Evolutionary conservation across 1,140 invertebrate species (phyloP), one percentile per base, ranked within the genome.

Genomic region (Drosophila kurseongensis): DNA sequence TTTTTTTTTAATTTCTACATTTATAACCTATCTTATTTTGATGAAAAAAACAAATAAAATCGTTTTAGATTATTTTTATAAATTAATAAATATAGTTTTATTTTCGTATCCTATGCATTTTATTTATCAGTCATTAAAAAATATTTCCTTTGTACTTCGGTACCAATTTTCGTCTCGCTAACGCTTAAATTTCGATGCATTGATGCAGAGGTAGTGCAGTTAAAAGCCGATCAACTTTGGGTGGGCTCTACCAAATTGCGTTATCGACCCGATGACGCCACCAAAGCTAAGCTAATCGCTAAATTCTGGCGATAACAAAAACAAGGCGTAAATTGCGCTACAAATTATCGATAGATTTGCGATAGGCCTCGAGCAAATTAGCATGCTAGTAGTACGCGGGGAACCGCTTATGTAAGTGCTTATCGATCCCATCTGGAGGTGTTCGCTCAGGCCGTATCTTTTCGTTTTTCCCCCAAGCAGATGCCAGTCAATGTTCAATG

Each of bases 401-500:
- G 14, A 51, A 41, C 13, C 10, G 67, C 65, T 69, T 68, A 71
- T 67, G 36, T 57, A 71, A 69, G 66, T 59, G 63, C 57, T 73
- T 79, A 86, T 86, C 80, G 78, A 69, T 78, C 62, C 52, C 58
- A 68, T 71, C 79, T 71, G 74, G 52, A 57, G 57, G 74, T 66
- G 59, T 42, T 62, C 41, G 45, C 7, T 23, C 16, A 54, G 61
- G 10, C 18, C 44, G 66, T 59, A 59, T 59, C 62, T 66, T 35
- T 48, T 16, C 16, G 38, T 29, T 48, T 40, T 42, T 57, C 14
- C 61, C 41, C 55, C 52, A 32, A 65, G 58, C 59, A 68, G 62
- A 62, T 82, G 83, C 83, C 79, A 82, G 71, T 88, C 79, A 76
- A 75, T 86, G 83, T 88, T 86, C 82, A 69, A 86, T 86, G 78